Percentiles rank a stretch among this genome's conserved stretches.
Evolutionary conservation across 2,113 vertebrate genomes (phyloP).

Genomic region (Corythoichthys haematopterus): DNA sequence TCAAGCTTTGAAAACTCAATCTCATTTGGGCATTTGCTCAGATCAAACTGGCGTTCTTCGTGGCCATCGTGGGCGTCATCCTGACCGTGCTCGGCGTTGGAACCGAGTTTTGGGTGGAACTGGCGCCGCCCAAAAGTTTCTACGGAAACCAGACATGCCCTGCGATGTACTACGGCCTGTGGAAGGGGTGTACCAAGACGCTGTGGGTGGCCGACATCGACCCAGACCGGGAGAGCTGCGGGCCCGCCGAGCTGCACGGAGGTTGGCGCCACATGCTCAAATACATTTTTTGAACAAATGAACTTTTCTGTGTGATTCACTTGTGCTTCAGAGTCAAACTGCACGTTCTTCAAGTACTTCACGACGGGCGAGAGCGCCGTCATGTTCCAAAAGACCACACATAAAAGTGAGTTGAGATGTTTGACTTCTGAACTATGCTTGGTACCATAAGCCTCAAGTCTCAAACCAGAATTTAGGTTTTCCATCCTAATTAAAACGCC

Average conservation of each 20-base stretch:
- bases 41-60: slow-evolving; percentile 80
- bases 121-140: slow-evolving; percentile 73
- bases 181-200: slow-evolving; percentile 81
- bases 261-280: slow-evolving; percentile 59
- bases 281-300: background rate
- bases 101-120: slow-evolving; percentile 89
- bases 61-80: slow-evolving; percentile 75
- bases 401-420: slow-evolving; percentile 75
- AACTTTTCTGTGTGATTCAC: too few species aligned
- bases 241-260: slow-evolving; percentile 80
- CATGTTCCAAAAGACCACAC: slow-evolving; percentile 81
- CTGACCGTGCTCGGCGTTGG: slow-evolving; percentile 81
- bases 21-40: slow-evolving; percentile 9
- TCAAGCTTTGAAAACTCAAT: background rate
- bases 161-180: slow-evolving; percentile 79
- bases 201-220: slow-evolving; percentile 80
- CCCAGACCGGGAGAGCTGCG: slow-evolving; percentile 75
- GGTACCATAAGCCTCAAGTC: too few species aligned
- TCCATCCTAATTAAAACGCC: too few species aligned
- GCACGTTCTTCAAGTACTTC: slow-evolving; percentile 87
- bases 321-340: slow-evolving; percentile 76
- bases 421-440: background rate
- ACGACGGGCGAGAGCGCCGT: slow-evolving; percentile 79
- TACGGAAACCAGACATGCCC: slow-evolving; percentile 78
- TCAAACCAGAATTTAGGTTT: too few species aligned